phyloP scores from a whole-genome alignment of 2,113 vertebrate species.

The Geococcyx californianus region DNA sequence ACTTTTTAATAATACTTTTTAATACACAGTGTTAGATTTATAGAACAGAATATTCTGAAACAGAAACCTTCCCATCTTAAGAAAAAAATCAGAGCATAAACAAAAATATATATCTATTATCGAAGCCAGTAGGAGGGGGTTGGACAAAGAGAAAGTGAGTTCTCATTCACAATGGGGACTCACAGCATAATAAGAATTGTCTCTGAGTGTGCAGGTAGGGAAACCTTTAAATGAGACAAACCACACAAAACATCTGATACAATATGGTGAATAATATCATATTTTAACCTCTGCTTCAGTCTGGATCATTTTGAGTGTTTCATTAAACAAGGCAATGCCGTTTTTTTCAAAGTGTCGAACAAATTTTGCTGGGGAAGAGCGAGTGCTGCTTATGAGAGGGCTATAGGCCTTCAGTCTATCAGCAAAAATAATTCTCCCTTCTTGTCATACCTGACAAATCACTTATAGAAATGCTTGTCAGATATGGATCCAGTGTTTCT shows the following conservation, averaged over 20 bases:
- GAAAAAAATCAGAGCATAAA: background rate
- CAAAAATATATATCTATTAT: background rate
- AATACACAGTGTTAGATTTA: background rate
- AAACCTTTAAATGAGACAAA: background rate
- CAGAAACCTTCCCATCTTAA: background rate
- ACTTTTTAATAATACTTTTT: background rate
- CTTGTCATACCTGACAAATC: background rate
- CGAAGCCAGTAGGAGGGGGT: background rate
- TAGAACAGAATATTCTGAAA: background rate
- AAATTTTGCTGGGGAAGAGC: background rate
- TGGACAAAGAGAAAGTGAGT: background rate
- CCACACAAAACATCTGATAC: background rate
- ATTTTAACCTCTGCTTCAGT: background rate
- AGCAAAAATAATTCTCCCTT: background rate
- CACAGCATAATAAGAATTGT: background rate
- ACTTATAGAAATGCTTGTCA: background rate
- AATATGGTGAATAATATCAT: background rate
- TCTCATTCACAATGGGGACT: background rate
- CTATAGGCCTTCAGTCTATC: background rate
- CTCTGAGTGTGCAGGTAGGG: background rate
- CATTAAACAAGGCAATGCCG: background rate
- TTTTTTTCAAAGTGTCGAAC: background rate
- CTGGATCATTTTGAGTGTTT: background rate
- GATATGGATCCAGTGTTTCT: background rate
- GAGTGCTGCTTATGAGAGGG: background rate